Evolutionary conservation across 2,888 invertebrate species (phyloP), one percentile per base, ranked within the genome.

Genomic region (Melolontha melolontha): DNA sequence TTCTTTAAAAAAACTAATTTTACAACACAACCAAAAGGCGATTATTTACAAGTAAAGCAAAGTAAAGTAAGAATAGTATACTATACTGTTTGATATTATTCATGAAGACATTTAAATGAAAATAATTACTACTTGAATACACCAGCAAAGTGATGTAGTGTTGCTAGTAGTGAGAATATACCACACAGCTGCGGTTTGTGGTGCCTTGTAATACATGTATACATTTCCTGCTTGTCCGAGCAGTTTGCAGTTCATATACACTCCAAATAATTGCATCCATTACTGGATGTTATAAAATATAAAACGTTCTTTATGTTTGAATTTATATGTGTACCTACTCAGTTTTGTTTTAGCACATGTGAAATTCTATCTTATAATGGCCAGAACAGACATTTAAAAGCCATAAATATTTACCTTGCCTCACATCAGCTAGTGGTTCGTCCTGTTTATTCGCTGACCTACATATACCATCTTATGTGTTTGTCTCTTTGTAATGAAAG

Each of bases 191-290:
- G 68, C 57, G 64, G 68, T 65, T 29, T 65, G 68, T 47, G 65
- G 68, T 51, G 34, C 29, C 64, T 59, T 65, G 68, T 68, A 68
- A 68, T 68, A 50, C 59, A 68, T 68, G 68, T 65, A 42, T 41
- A 41, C 42, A 64, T 68, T 65, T 65, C 59, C 68, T 64, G 49
- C 49, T 65, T 64, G 64, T 52, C 55, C 42, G 50, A 44, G 51
- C 54, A 62, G 52, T 67, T 67, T 54, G 62, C 62, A 67, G 54
- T 44, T 54, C 67, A 63, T 44, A 42, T 55, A 55, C 16, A 55
- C 42, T 16, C 12, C 42, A 5, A 57, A 42, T 57, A 29, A 22
- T 22, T 42, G 12, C 42, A 44, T 42, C 27, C 54, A 54, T 16
- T 44, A 57, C 57, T 22, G 12, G 2, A 29, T 12, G 27, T 44